These are phyloP conservation scores for Papilio machaon DNA, from an alignment of 1,140 invertebrate genomes.

Conservation along the genomic window DNA sequence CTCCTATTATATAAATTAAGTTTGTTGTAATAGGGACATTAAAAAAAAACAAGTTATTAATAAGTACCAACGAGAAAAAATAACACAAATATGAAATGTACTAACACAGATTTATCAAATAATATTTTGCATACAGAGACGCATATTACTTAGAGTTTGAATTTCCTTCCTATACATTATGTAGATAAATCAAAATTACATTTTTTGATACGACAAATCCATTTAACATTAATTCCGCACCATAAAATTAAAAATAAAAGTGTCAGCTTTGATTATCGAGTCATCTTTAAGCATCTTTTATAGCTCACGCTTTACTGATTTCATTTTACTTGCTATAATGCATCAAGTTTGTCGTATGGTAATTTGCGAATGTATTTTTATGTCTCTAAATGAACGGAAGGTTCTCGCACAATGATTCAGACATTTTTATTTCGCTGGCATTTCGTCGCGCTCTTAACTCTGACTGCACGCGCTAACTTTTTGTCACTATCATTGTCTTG, in stretches of 20 bases:
- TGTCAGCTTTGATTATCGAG: neutral
- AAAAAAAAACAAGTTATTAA: too few species aligned
- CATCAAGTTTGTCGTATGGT: neutral
- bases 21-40: too few species aligned
- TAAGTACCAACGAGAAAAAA: too few species aligned
- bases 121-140: neutral
- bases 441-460: constrained; percentile 3
- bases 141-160: neutral
- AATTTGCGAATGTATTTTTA: constrained; percentile 7
- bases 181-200: neutral
- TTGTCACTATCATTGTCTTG: constrained; percentile 29
- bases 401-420: constrained; percentile 18
- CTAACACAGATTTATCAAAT: neutral
- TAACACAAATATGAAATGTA: too few species aligned
- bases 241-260: constrained; percentile 5
- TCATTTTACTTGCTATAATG: neutral
- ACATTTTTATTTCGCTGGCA: constrained; percentile 1
- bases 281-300: too few species aligned
- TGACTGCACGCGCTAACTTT: constrained; percentile 21
- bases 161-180: neutral
- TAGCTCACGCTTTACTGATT: constrained; percentile 14
- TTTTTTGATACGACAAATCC: neutral
- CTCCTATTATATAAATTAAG: too few species aligned
- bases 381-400: neutral
- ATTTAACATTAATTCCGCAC: neutral